phyloP scores from a whole-genome alignment of 2,797 vertebrate species.

The Lepus oiostolus region DNA sequence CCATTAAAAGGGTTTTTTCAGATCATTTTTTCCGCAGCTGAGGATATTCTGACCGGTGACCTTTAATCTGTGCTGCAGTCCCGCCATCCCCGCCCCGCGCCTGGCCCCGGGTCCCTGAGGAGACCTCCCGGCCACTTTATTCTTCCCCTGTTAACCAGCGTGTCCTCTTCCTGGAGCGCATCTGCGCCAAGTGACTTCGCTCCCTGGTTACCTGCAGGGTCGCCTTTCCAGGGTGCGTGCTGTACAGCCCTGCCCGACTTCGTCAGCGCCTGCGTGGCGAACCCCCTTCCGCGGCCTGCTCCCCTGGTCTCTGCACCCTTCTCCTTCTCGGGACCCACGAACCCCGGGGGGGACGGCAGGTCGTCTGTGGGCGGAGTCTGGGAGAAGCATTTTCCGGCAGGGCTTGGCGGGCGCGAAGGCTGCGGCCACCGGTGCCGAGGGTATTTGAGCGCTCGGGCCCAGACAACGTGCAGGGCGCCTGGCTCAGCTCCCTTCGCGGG shows the following conservation, averaged over 20 bases:
- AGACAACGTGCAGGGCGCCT: neutral
- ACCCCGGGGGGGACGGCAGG: too few species aligned
- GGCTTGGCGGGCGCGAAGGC: neutral
- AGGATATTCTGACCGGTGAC: slow-evolving; percentile 24
- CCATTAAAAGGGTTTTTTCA: slow-evolving; percentile 71
- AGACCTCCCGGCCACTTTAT: too few species aligned
- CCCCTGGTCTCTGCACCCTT: neutral
- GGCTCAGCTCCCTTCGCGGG: neutral
- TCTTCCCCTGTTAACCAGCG: too few species aligned
- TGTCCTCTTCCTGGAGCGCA: too few species aligned
- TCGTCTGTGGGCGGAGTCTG: neutral
- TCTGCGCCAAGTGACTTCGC: too few species aligned
- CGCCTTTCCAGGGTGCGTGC: neutral
- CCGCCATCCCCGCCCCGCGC: neutral
- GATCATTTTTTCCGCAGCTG: slow-evolving; percentile 1
- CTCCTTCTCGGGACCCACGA: neutral
- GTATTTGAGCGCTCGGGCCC: neutral
- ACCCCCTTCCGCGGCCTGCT: neutral
- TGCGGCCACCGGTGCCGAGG: neutral
- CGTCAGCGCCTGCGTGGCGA: neutral
- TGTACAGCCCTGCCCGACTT: neutral
- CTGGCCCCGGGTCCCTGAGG: neutral
- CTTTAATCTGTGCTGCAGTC: neutral
- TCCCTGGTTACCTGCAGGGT: too few species aligned
- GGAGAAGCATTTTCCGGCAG: neutral